Conservation (phyloP, 2,888 invertebrate species). For the Amblyteles armatorius region DNA sequence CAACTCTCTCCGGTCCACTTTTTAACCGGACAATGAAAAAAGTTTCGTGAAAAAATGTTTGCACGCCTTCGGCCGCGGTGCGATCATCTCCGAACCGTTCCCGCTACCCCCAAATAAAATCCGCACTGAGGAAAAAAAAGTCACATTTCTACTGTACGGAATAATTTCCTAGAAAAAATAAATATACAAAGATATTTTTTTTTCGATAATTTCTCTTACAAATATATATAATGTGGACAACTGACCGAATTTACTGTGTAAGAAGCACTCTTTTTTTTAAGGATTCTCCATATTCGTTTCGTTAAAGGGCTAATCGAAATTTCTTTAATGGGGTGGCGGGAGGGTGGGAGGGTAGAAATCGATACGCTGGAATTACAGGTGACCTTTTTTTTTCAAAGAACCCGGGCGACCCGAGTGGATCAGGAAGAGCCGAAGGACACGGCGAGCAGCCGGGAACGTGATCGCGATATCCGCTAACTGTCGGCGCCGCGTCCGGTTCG, state of each 20-base stretch:
- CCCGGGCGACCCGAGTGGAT: not conserved
- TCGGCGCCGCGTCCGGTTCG: conserved; percentile 36
- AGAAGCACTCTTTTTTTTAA: not conserved
- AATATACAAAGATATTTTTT: too few species aligned
- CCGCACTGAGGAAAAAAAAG: too few species aligned
- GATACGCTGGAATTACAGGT: conserved; percentile 13
- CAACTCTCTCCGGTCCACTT: not conserved
- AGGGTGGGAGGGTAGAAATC: not conserved
- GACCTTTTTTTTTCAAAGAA: conserved; percentile 8
- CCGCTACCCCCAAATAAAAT: too few species aligned
- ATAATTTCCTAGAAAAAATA: too few species aligned
- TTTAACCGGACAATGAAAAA: not conserved
- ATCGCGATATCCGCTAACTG: conserved; percentile 58
- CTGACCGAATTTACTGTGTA: too few species aligned
- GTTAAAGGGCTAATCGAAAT: not conserved
- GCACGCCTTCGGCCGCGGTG: too few species aligned
- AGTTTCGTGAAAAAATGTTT: not conserved
- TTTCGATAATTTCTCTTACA: too few species aligned
- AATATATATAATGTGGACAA: too few species aligned
- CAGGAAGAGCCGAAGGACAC: conserved; percentile 12
- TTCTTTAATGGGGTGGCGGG: not conserved
- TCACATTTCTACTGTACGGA: too few species aligned
- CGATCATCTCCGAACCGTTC: too few species aligned
- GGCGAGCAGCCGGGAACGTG: conserved; percentile 30
- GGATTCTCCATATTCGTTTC: not conserved